Percentiles rank a stretch among this genome's conserved stretches.
Evolutionary conservation across 2,797 vertebrate genomes (phyloP).

Genomic region (Gymnopithys bicolor): DNA sequence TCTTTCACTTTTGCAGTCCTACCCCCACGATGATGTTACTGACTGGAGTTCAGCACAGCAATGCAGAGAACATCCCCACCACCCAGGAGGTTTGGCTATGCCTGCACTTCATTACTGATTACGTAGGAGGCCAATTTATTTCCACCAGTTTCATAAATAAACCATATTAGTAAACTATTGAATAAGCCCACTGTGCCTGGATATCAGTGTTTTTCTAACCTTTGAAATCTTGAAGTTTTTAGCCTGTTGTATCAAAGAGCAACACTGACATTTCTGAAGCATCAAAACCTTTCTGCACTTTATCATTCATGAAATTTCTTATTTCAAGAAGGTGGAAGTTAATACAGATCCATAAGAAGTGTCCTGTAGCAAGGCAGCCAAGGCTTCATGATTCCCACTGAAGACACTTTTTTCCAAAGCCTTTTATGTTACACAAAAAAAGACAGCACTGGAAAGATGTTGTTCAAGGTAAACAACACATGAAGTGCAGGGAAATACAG

Average conservation of each 20-base stretch:
- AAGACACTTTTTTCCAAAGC: background rate
- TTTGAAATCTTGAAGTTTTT: background rate
- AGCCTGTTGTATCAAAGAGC: background rate
- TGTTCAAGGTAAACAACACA: background rate
- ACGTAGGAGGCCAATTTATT: slow-evolving; percentile 29
- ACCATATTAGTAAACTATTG: background rate
- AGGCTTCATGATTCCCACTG: background rate
- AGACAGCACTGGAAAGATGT: background rate
- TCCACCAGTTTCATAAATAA: slow-evolving; percentile 18
- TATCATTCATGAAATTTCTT: background rate
- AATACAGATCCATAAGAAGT: background rate
- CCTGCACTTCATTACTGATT: background rate
- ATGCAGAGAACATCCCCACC: background rate
- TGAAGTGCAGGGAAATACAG: background rate
- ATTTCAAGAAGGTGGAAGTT: background rate
- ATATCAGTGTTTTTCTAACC: background rate
- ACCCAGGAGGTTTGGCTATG: background rate
- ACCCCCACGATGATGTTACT: background rate
- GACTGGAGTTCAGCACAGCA: background rate
- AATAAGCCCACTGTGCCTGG: background rate
- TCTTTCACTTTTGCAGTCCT: background rate
- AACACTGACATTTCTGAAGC: background rate
- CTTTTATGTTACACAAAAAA: background rate
- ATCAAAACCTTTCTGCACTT: background rate
- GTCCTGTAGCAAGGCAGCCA: background rate